Base-by-base conservation (phyloP, 64 coral and sea anemone species). In the Stichodactyla helianthus region DNA sequence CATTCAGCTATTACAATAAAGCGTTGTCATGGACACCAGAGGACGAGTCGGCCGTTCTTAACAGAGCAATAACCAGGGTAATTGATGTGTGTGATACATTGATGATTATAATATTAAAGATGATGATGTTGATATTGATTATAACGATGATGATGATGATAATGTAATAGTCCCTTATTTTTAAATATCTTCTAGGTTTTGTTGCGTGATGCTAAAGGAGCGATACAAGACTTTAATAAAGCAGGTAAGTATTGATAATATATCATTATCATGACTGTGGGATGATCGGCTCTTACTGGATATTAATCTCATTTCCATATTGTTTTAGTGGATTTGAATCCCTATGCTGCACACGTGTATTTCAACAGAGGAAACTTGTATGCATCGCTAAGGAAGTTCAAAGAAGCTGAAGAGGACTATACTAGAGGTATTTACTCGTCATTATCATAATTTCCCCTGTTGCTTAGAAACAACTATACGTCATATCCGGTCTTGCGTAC, bases 11-110 rank as follows among this genome's bases (percentile, higher is more conserved):
- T 44, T 44, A 44, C 35, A 44, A 44, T 44, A 44, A 44, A 44
- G 35, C 35, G 35, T 58, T 44, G 35, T 99, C 97, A 7, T 99
- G 97, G 97, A 91, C 86, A 54, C 87, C 90, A n/a, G 88, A 93
- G 50, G 97, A 99, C 70, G 97, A 99, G 59, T 95, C 93, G 0
- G 93, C 93, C 22, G 76, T 99, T 19, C 90, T 99, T 10, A 99
- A 99, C 82, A 77, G 93, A 56, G 97, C 97, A 18, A 99, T 99
- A n/a, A 93, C 97, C 4, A 99, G 95, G 90, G 97, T 99, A 86
- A 70, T 16, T 44, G 60, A 63, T 63, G 18, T 18, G 14, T 5
- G 18, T 63, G 10, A 63, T 63, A 4, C 17, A 63, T 18, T 15
- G 60, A 63, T 63, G 60, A 16, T 19, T 15, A 62, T 62, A 18